Evolutionary conservation across 1,140 invertebrate species (phyloP).

Genomic region (Procambarus clarkii): DNA sequence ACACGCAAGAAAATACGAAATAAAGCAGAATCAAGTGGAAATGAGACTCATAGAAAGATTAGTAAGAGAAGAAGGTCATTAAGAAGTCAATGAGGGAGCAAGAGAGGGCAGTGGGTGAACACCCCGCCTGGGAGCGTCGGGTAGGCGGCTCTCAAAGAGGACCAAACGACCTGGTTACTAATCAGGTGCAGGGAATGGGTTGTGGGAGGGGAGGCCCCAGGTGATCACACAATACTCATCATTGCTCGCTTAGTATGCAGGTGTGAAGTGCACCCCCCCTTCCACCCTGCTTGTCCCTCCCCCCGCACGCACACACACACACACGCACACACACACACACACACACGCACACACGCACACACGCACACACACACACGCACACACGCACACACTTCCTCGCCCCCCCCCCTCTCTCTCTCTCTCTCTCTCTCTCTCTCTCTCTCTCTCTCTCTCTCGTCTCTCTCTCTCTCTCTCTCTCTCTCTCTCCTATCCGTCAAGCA

Average conservation of each 20-base stretch:
- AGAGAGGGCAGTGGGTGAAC: too few relatives aligned
- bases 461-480: not conserved
- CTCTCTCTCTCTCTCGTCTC: not conserved
- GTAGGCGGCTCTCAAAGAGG: not conserved
- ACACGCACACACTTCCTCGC: too few relatives aligned
- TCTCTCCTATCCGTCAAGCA: not conserved
- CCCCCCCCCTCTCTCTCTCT: not conserved
- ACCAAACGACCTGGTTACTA: not conserved
- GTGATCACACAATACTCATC: not conserved
- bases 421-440: not conserved
- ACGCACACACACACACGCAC: not conserved
- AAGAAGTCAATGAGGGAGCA: too few relatives aligned
- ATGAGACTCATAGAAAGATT: too few relatives aligned
- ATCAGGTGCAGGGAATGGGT: not conserved
- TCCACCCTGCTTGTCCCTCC: not conserved
- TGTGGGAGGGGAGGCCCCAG: not conserved
- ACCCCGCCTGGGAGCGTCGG: too few relatives aligned
- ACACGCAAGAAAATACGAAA: too few relatives aligned
- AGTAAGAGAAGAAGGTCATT: too few relatives aligned
- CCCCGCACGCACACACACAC: not conserved
- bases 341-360: not conserved
- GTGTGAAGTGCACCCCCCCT: not conserved
- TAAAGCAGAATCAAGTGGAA: too few relatives aligned
- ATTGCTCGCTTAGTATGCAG: conserved; percentile 25
- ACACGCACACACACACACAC: not conserved